Percentiles rank a stretch among this genome's conserved stretches.
Evolutionary conservation across 1,140 invertebrate genomes (phyloP).

Genomic region (Cydia amplana): DNA sequence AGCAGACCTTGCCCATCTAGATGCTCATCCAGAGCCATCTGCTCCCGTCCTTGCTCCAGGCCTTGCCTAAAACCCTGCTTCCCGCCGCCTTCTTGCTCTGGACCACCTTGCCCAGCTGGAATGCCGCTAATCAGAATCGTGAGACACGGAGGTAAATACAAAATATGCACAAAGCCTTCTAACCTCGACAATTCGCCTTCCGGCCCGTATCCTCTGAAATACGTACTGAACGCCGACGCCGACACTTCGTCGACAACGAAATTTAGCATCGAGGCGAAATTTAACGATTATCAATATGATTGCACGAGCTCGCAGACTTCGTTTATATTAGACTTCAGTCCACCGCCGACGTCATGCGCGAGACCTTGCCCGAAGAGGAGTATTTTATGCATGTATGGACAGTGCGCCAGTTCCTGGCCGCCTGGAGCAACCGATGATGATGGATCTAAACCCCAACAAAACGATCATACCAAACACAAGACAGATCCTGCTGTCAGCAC

Average conservation of each 20-base stretch:
- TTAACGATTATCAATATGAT: slow-evolving; percentile 70
- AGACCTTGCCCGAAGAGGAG: slow-evolving; percentile 54
- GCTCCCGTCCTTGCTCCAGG: not conserved
- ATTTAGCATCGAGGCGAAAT: slow-evolving; percentile 71
- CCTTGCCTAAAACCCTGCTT: not conserved
- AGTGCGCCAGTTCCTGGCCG: slow-evolving; percentile 34
- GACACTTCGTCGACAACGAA: slow-evolving; percentile 42
- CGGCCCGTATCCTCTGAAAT: slow-evolving; percentile 69
- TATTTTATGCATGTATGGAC: slow-evolving; percentile 42
- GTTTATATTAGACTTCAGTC: slow-evolving; percentile 69
- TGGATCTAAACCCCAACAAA: not conserved
- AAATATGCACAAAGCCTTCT: slow-evolving; percentile 66
- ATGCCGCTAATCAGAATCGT: slow-evolving; percentile 64
- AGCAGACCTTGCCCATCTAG: slow-evolving; percentile 40
- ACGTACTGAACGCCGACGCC: slow-evolving; percentile 62
- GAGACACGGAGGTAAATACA: slow-evolving; percentile 66
- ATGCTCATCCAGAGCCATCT: not conserved
- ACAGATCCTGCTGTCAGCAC: not conserved
- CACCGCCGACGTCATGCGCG: slow-evolving; percentile 62
- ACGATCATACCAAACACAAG: not conserved
- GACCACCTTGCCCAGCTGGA: slow-evolving; percentile 39
- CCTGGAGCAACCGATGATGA: slow-evolving; percentile 13
- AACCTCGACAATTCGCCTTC: slow-evolving; percentile 65
- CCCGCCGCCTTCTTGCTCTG: not conserved
- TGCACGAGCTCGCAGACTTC: slow-evolving; percentile 69